Evolutionary conservation across 2,888 invertebrate genomes (phyloP), one percentile per base, ranked within the genome.

Genomic region (Frankliniella intonsa): DNA sequence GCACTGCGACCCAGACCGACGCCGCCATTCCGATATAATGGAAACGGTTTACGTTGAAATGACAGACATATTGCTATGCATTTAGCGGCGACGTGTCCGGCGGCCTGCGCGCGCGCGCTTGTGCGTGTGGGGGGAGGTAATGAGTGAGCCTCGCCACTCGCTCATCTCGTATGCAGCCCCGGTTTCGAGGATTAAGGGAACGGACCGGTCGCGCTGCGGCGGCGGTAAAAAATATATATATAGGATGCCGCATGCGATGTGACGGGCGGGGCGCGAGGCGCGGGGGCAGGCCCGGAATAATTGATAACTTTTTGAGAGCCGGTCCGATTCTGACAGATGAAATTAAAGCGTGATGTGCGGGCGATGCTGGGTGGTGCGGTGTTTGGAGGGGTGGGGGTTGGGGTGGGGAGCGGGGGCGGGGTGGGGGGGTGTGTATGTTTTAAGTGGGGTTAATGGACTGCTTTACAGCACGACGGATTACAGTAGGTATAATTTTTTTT

Each of bases 281-380:
- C 62, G n/a, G 19, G 14, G n/a, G 7, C n/a, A 76, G 11, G 69
- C 7, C 22, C 69, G 69, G 69, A 76, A 76, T 76, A 76, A 76
- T 76, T 76, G 69, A 76, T 76, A 76, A 76, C 69, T 25, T 76
- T 76, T 76, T 76, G 69, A 76, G 62, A 14, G 62, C 62, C 62
- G 62, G 38, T 38, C 62, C 62, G 14, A 62, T 62, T 62, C 14
- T 17, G 62, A 62, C 62, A n/a, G 62, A 62, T 62, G 62, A 14
- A 62, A 62, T 62, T 62, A 62, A n/a, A 62, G 62, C 8, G 62
- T 55, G 17, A 55, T 55, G 55, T 8, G 55, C 3, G 14, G 38
- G 38, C 5, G 38, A n/a, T 38, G 38, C 5, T 38, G 38, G 38
- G 38, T 38, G 38, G 38, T 5, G 38, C 5, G 38, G 38, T 38